Evolutionary conservation across 2,797 vertebrate genomes (phyloP).

Genomic region (Rhinichthys osculus): DNA sequence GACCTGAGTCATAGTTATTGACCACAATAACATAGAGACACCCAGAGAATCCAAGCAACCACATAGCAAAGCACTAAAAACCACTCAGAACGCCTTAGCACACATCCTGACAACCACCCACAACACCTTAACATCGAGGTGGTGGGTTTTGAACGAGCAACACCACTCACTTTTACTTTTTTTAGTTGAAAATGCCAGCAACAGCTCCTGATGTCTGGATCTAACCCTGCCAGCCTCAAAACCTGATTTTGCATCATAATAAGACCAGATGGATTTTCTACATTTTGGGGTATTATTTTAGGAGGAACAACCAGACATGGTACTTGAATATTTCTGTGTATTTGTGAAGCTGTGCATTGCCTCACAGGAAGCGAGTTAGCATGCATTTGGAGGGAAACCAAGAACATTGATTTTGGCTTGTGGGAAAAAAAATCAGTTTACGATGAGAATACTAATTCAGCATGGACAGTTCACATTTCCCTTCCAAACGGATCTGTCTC

Average conservation of each 20-base stretch:
- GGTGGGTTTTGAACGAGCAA: background rate
- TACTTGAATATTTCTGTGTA: background rate
- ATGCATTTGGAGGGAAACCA: slow-evolving; percentile 35
- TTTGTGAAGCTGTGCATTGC: slow-evolving; percentile 9
- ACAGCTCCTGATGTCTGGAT: background rate
- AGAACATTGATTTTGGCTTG: slow-evolving; percentile 30
- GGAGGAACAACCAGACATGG: background rate
- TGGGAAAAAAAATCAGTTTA: background rate
- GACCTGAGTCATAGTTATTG: background rate
- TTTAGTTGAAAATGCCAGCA: background rate
- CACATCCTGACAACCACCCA: background rate
- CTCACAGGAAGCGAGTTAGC: slow-evolving; percentile 18
- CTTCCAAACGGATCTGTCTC: background rate
- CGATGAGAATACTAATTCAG: slow-evolving; percentile 1
- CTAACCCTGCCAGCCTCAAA: background rate
- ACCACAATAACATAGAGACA: background rate
- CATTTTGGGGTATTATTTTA: background rate
- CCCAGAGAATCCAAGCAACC: background rate
- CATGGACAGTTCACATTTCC: background rate
- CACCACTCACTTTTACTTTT: background rate
- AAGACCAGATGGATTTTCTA: background rate
- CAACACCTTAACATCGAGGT: slow-evolving; percentile 1
- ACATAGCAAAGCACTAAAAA: background rate
- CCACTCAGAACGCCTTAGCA: background rate
- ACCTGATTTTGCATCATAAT: background rate